These are phyloP conservation scores for Halocynthia aurantium DNA, from an alignment of 23 tunicate genomes.

Conservation along the genomic window DNA sequence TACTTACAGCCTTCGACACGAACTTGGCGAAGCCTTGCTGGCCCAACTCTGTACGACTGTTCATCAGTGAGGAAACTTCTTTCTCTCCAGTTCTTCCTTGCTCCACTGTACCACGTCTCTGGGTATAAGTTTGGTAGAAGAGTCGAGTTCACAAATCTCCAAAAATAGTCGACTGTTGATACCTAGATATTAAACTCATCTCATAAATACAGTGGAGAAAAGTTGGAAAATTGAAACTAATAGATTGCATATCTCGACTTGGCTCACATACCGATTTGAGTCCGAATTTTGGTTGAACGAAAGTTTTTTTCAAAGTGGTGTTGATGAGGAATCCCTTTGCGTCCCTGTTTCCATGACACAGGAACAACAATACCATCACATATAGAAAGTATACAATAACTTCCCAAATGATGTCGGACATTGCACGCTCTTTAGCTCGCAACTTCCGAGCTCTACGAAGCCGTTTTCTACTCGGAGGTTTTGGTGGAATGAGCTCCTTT, in stretches of 20 bases:
- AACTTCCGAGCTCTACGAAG: constrained; percentile 59
- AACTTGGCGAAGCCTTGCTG: constrained; percentile 82
- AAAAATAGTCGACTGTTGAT: constrained; percentile 73
- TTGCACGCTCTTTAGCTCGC: constrained; percentile 80
- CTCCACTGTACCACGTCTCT: constrained; percentile 80
- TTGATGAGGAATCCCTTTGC: constrained; percentile 64
- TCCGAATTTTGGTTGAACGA: constrained; percentile 50
- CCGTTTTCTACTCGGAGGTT: constrained; percentile 88
- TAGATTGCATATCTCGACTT: background rate
- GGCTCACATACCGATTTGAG: constrained; percentile 54
- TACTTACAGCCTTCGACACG: constrained; percentile 58
- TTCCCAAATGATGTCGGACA: constrained; percentile 89
- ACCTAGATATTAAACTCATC: constrained; percentile 22
- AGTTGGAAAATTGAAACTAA: background rate
- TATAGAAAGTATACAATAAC: constrained; percentile 71
- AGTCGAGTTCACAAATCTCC: constrained; percentile 64
- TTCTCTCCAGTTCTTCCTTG: constrained; percentile 80
- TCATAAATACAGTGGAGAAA: background rate
- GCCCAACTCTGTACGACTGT: constrained; percentile 89
- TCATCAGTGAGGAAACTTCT: constrained; percentile 83
- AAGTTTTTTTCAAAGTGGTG: constrained; percentile 62
- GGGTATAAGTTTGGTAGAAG: constrained; percentile 83
- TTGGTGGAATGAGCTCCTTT: constrained; percentile 70
- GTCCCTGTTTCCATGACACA: constrained; percentile 88
- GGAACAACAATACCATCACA: constrained; percentile 78